Evolutionary conservation across 2,888 invertebrate species (phyloP), one percentile per base, ranked within the genome.

Genomic region (Piscicola geometra): DNA sequence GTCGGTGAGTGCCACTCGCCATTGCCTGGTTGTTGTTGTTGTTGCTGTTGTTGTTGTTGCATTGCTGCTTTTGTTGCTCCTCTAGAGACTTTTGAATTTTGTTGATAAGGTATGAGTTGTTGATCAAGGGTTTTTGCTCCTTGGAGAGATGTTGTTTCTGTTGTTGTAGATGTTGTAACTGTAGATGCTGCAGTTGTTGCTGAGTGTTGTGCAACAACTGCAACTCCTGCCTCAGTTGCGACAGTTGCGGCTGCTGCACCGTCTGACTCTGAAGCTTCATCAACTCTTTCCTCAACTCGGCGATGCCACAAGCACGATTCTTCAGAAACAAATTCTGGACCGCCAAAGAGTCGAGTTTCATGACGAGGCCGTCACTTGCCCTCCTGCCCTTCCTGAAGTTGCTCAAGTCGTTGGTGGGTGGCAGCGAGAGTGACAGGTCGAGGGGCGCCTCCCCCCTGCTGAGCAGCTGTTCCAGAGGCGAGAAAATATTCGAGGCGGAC

Each of bases 311-410:
- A 0, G 91, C 90, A 85, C 92, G 91, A 82, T 90, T 90, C 79
- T 90, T 90, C 84, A 92, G 92, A 80, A 90, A 90, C 72, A 92
- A 86, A 79, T 91, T 88, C 83, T 92, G 91, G 80, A 90, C 90
- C 84, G 92, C 91, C 41, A 91, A 91, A 76, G 91, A 87, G 77
- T 85, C 86, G 78, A 85, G 85, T 33, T 86, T 92, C 33, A 94
- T 93, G 66, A 52, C 64, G 64, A 94, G 87, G 1, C 94, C 94
- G 83, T 95, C 95, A 81, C 94, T 94, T 0, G 95, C 95, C 76
- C 95, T 89, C 5, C 87, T 81, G 18, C 88, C 88, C 81, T 88
- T 87, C 74, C 89, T 86, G 85, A 93, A 93, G 84, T 92, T 64
- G n/a, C n/a, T 64, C 1, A 73, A 28, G 28, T 73, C 73, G 21